Evolutionary conservation across 2,797 vertebrate species (phyloP).

Genomic region (Characodon lateralis): DNA sequence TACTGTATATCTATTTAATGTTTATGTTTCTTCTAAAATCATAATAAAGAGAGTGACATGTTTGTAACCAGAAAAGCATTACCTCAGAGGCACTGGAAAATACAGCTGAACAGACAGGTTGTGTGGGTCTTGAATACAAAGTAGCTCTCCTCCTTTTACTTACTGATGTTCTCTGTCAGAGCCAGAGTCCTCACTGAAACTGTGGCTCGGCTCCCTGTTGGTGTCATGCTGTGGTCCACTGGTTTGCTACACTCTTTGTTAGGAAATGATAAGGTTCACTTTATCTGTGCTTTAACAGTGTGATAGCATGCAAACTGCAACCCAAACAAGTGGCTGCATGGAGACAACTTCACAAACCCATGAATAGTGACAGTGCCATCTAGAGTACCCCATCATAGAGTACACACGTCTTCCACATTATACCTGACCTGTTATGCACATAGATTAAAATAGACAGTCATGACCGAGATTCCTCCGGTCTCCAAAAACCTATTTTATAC

Average conservation of each 20-base stretch:
- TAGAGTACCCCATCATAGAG: constrained; percentile 38
- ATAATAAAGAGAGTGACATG: constrained; percentile 4
- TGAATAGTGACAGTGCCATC: constrained; percentile 46
- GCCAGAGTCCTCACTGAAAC: constrained; percentile 24
- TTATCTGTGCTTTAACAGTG: constrained; percentile 5
- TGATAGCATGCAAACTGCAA: constrained; percentile 14
- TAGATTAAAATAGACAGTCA: not conserved
- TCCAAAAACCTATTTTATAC: not conserved
- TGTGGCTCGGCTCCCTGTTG: constrained; percentile 4
- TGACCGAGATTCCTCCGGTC: not conserved
- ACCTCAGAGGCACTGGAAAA: constrained; percentile 12
- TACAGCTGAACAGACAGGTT: constrained; percentile 24
- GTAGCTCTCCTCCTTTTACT: constrained; percentile 18
- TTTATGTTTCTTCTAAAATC: not conserved
- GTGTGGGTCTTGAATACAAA: constrained; percentile 12
- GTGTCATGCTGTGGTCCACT: constrained; percentile 9
- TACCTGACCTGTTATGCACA: not conserved
- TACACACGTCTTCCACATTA: constrained; percentile 12
- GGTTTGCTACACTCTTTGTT: constrained; percentile 7
- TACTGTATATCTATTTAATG: not conserved
- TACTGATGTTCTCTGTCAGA: constrained; percentile 4
- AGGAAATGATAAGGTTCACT: constrained; percentile 11
- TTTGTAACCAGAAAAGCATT: constrained; percentile 9
- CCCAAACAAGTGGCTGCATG: constrained; percentile 14
- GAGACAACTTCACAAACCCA: not conserved